Evolutionary conservation across 2,888 invertebrate species (phyloP), one percentile per base, ranked within the genome.

Genomic region (Cryptocheilus praepositus): DNA sequence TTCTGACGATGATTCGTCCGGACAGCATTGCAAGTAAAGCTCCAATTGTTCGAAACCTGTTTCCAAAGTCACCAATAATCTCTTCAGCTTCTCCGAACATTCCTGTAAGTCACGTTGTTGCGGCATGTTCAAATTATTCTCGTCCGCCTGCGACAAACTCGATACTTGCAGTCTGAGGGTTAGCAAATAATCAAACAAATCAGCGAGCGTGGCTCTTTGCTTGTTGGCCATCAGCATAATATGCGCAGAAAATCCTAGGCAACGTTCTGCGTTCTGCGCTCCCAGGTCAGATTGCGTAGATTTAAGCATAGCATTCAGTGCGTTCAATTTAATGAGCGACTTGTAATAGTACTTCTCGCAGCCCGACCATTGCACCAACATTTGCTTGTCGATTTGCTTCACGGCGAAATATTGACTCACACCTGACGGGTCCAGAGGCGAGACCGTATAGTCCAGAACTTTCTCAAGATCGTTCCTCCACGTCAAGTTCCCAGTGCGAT

Each of bases 221-320:
- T 90, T 89, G 76, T 93, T 92, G 0, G 93, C 92, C 55, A 94
- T 83, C 71, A 92, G 89, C 91, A 95, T 91, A 51, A 98, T 89
- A 81, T 97, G 95, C 18, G 93, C 92, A 0, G 95, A 92, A 85
- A 94, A 97, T 55, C 98, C 98, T 86, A 93, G 93, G 81, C 96
- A 95, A 59, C 97, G 91, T 80, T 97, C 96, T 58, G 95, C 92
- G 80, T 95, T 95, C 57, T 93, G 93, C 0, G 93, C 89, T 0
- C 96, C 96, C 55, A 98, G 89, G 81, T 98, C 97, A 77, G 93
- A 91, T 25, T 94, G 92, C 0, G 95, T 95, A 0, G 92, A 91
- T 49, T 92, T 89, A 5, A 95, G 84, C 0, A 93, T 91, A 0
- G 90, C 87, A 4, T 92, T 90, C 21, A 96, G 89, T 16, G 92